A percentile compares a stretch with the other conserved stretches of the same genome.
Conservation (phyloP, 2,113 vertebrate species). For the Balaenoptera acutorostrata region DNA sequence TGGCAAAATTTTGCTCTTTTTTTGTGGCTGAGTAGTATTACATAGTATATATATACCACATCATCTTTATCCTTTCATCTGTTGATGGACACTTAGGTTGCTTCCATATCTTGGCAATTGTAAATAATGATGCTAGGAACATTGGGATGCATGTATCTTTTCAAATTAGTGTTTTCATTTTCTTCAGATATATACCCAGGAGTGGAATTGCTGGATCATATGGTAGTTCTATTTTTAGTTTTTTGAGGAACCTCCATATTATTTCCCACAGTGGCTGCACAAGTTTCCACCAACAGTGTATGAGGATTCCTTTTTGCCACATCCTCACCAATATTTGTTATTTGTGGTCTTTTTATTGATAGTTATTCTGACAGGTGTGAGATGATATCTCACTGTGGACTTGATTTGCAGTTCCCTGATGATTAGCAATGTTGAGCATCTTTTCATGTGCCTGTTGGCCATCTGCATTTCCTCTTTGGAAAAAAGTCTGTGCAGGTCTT, state of each 20-base stretch:
- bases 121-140: background rate
- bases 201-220: background rate
- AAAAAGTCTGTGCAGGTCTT: background rate
- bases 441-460: background rate
- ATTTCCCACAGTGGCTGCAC: background rate
- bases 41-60: background rate
- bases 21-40: background rate
- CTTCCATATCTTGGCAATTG: background rate
- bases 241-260: background rate
- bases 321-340: background rate
- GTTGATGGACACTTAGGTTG: background rate
- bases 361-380: background rate
- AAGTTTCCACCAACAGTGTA: background rate
- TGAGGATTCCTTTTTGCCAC: no score
- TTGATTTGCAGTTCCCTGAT: background rate
- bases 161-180: background rate
- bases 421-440: background rate
- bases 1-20: background rate
- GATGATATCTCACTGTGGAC: background rate
- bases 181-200: background rate
- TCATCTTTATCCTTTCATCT: background rate
- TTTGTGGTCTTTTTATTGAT: background rate
- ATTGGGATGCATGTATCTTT: background rate
- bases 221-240: background rate
- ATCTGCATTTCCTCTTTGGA: background rate